Evolutionary conservation across 2,888 invertebrate species (phyloP), one percentile per base, ranked within the genome.

Genomic region (Macropis europaea): DNA sequence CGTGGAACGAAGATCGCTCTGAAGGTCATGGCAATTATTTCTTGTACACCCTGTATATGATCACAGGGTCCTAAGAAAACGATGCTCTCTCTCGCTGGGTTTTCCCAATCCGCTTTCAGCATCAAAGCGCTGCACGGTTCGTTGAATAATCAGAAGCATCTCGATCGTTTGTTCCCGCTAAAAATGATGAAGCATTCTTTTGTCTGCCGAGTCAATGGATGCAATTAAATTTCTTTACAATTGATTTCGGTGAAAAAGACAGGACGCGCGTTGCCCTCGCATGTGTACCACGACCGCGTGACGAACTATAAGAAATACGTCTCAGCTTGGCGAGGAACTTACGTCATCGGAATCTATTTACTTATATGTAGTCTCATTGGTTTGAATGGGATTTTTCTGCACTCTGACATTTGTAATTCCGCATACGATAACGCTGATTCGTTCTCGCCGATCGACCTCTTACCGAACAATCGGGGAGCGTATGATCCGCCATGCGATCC

Each of bases 21-120:
- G 17, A 11, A 11, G 24, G 11, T 5, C 9, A 6, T 17, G 38
- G 17, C 19, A 1, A 24, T 2, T 24, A 2, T 2, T 9, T 11
- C n/a, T n/a, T n/a, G n/a, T n/a, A n/a, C n/a, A n/a, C n/a, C n/a
- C n/a, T n/a, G n/a, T n/a, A n/a, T n/a, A n/a, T n/a, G n/a, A n/a
- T n/a, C n/a, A n/a, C 9, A 7, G 17, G n/a, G 26, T 22, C 9
- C 24, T 13, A 7, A 6, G 22, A 7, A 13, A 30, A 7, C 17
- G 26, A 22, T 54, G 28, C 0, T 19, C 7, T 19, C 22, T n/a
- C n/a, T n/a, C n/a, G n/a, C 24, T 38, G 67, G 69, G 56, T 73
- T 77, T 76, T 63, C 52, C 66, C 69, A 57, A 40, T 19, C 22
- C 22, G 5, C 50, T 42, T 43, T 7, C n/a, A 47, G 40, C 17